A percentile compares a stretch with the other conserved stretches of the same genome.
These are phyloP conservation scores for Cerceris rybyensis DNA, from an alignment of 2,888 invertebrate species.

Conservation along the genomic window DNA sequence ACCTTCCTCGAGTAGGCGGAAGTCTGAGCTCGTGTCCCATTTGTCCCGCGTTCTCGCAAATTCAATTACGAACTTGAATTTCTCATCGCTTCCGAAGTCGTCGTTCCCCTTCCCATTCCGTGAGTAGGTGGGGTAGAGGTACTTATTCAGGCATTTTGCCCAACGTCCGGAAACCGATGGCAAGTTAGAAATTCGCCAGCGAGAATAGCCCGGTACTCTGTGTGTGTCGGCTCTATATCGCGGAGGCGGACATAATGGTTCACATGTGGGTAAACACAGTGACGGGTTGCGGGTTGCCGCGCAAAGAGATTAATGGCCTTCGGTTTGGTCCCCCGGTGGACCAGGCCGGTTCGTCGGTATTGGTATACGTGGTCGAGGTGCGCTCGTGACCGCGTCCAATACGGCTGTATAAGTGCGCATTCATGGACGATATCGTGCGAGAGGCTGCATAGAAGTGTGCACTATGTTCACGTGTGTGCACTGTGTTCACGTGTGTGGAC, in stretches of 20 bases:
- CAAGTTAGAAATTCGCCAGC: constrained; percentile 58
- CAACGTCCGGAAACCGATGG: constrained; percentile 52
- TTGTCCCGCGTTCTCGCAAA: background rate
- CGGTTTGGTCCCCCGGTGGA: constrained; percentile 73
- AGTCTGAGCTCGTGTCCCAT: background rate
- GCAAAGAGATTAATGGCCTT: constrained; percentile 81
- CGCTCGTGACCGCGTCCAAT: constrained; percentile 15
- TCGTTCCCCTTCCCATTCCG: background rate
- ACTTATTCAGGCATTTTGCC: constrained; percentile 57
- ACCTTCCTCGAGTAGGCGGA: background rate
- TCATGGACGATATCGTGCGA: background rate
- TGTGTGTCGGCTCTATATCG: constrained; percentile 74
- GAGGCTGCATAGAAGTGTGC: too few relatives aligned
- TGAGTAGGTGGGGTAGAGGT: constrained; percentile 16
- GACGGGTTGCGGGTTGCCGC: constrained; percentile 81
- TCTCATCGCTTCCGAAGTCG: constrained; percentile 8
- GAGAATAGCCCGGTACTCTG: constrained; percentile 18
- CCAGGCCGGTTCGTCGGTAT: constrained; percentile 51
- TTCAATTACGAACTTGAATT: constrained; percentile 10
- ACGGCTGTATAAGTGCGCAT: background rate
- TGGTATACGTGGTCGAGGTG: constrained; percentile 44
- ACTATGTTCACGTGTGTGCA: background rate
- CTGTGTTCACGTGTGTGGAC: background rate
- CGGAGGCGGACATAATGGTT: constrained; percentile 81
- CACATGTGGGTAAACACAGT: constrained; percentile 82